These are phyloP conservation scores for Rhinatrema bivittatum DNA, from an alignment of 2,797 vertebrate species.

Conservation along the genomic window DNA sequence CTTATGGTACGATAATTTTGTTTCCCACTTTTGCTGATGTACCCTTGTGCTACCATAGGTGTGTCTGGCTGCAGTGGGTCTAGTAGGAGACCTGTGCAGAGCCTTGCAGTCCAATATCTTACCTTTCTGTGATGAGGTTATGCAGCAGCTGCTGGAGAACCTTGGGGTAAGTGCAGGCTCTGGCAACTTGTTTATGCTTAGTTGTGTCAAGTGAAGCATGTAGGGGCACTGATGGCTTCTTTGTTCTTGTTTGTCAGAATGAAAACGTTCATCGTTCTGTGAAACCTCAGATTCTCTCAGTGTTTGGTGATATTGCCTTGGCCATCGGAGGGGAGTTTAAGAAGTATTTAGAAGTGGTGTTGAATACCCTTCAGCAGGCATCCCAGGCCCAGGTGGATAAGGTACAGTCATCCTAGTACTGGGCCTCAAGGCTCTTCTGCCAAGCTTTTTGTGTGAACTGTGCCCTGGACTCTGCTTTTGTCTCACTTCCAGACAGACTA, in stretches of 20 bases:
- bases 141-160: constrained; percentile 95
- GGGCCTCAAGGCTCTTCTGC: fast-evolving
- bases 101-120: constrained; percentile 90
- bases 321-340: constrained; percentile 97
- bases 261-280: constrained; percentile 95
- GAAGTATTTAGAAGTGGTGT: constrained; percentile 91
- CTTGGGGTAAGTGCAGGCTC: constrained; percentile 75
- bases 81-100: constrained; percentile 90
- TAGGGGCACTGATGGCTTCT: background rate
- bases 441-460: too few species aligned
- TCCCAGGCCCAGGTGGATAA: constrained; percentile 96
- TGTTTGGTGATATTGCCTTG: constrained; percentile 92
- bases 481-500: constrained; percentile 77
- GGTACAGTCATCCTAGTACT: constrained; percentile 36
- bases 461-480: too few species aligned
- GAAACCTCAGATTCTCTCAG: constrained; percentile 94
- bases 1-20: too few species aligned
- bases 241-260: constrained; percentile 58
- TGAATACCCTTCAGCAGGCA: constrained; percentile 93
- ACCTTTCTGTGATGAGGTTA: constrained; percentile 93
- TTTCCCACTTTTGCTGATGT: background rate
- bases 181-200: constrained; percentile 15
- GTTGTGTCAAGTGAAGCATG: background rate
- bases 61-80: constrained; percentile 87
- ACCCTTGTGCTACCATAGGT: constrained; percentile 77